These are phyloP conservation scores for Alexandromys fortis DNA, from an alignment of 2,113 vertebrate genomes.

Conservation along the genomic window DNA sequence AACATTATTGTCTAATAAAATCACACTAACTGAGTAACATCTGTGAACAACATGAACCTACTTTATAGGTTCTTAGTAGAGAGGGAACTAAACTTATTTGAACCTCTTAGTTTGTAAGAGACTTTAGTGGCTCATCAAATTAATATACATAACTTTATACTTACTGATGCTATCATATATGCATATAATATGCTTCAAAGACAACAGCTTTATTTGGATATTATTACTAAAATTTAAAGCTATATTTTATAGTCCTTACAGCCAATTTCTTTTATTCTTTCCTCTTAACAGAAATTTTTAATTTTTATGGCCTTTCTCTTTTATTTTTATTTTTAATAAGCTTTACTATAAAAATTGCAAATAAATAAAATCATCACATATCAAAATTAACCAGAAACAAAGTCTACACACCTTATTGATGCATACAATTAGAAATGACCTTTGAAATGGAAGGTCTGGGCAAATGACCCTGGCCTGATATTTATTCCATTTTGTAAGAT, in stretches of 20 bases:
- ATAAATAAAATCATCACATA: not conserved
- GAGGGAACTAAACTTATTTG: not conserved
- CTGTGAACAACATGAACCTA: not conserved
- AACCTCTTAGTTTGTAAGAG: not conserved
- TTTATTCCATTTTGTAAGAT: not conserved
- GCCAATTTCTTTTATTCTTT: not conserved
- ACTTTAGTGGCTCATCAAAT: not conserved
- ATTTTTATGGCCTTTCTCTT: not conserved
- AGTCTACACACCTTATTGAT: not conserved
- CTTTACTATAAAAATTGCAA: not conserved
- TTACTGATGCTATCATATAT: not conserved
- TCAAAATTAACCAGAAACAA: not conserved
- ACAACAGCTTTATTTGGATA: not conserved
- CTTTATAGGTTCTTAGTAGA: not conserved
- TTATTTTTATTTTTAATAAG: not conserved
- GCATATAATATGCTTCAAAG: not conserved
- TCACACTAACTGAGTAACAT: not conserved
- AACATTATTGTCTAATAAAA: not conserved
- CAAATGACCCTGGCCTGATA: not conserved
- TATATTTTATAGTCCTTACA: not conserved
- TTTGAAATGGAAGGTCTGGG: not conserved
- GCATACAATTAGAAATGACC: not conserved
- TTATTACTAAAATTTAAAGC: slow-evolving; percentile 8
- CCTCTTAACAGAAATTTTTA: not conserved
- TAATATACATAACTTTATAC: not conserved